Evolutionary conservation across 2,888 invertebrate genomes (phyloP), one percentile per base, ranked within the genome.

Genomic region (Athalia cordata): DNA sequence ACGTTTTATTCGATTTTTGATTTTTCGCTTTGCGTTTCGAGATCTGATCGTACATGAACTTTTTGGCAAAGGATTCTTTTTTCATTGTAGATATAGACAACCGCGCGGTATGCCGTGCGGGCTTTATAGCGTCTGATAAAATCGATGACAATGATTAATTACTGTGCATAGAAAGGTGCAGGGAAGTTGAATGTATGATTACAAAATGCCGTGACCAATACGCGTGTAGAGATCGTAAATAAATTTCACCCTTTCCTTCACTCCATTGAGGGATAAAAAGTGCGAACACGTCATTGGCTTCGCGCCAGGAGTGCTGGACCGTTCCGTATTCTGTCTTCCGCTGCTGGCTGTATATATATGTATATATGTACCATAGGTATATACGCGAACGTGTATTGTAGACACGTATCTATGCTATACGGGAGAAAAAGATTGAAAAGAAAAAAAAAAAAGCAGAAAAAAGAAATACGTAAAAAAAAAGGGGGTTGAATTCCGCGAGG

Each of bases 221-320:
- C 15, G 15, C 55, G 11, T 55, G 52, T 43, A 13, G 47, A n/a
- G 59, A 72, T 49, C 6, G 49, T 13, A 13, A 72, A 72, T 72
- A 72, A 72, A 72, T 72, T 72, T 52, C 15, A 7, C 8, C 13
- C 70, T 11, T 55, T 7, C 55, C 0, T n/a, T 6, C 55, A 11
- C n/a, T 9, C 55, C 3, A n/a, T 11, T 55, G n/a, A 68, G 49
- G 61, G 57, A 81, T 78, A 83, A 82, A 82, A 85, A 82, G 81
- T 79, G 80, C 62, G 81, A 85, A 85, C 85, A 84, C 79, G 83
- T 83, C 81, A 82, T 84, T 85, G 85, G 85, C 85, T 83, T 77
- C 68, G 77, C 77, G 85, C 85, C 85, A 85, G 72, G 13, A 81
- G 68, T 15, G n/a, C 57, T 59, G 72, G 72, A 59, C 43, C 57